phyloP scores from a whole-genome alignment of 2,888 invertebrate species.

The Thera britannica region DNA sequence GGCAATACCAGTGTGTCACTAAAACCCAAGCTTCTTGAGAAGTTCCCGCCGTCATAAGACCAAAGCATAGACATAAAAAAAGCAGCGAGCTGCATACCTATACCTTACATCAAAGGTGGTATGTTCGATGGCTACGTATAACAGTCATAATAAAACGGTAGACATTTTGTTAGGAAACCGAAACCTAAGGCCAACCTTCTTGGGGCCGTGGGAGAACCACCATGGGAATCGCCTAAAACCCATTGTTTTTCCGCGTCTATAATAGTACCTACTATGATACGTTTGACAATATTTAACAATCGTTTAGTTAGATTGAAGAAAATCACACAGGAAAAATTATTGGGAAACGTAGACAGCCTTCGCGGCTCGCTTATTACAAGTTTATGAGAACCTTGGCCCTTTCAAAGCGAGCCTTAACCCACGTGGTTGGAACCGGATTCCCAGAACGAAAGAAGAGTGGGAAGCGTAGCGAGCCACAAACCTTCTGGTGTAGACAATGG shows the following conservation, averaged over 20 bases:
- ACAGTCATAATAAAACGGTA: neutral
- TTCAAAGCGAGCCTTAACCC: neutral
- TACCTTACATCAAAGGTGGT: neutral
- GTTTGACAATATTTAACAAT: conserved; percentile 35
- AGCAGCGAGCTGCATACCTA: neutral
- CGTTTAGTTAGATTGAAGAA: conserved; percentile 35
- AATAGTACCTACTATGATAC: conserved; percentile 38
- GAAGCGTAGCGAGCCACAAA: neutral
- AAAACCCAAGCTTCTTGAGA: neutral
- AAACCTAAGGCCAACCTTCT: conserved; percentile 44
- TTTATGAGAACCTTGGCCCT: conserved; percentile 2
- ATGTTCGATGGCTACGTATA: neutral
- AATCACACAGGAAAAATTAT: conserved; percentile 18
- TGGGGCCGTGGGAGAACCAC: conserved; percentile 60
- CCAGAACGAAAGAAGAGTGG: neutral
- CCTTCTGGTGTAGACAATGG: neutral
- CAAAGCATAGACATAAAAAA: neutral
- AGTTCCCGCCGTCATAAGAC: neutral
- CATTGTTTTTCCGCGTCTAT: conserved; percentile 49
- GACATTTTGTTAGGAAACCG: neutral
- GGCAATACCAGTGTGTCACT: conserved; percentile 39
- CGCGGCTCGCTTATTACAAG: conserved; percentile 9
- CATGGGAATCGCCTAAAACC: conserved; percentile 60
- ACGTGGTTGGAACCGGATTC: neutral
- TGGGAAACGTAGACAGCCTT: conserved; percentile 19